Percentiles rank a stretch among this genome's conserved stretches.
These are phyloP conservation scores for Taxidea taxus DNA, from an alignment of 2,113 vertebrate genomes.

Conservation along the genomic window DNA sequence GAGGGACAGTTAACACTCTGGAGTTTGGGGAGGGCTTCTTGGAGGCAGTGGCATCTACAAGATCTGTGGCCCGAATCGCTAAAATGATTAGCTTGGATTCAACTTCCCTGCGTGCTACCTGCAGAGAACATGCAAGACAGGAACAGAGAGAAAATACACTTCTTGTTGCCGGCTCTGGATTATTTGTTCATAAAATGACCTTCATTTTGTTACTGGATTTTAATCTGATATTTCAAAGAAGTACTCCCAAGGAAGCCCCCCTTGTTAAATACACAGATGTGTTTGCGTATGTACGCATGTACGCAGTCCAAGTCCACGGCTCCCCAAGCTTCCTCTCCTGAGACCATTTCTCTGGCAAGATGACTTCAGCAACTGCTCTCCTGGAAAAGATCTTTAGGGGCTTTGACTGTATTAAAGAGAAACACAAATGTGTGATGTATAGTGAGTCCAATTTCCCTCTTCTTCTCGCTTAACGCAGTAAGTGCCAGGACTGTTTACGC, in stretches of 20 bases:
- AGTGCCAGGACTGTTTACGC: background rate
- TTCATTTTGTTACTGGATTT: background rate
- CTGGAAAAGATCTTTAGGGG: slow-evolving; percentile 9
- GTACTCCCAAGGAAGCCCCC: background rate
- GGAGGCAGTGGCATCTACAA: background rate
- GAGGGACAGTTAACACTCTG: fast-evolving
- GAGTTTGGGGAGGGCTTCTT: background rate
- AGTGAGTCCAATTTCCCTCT: background rate
- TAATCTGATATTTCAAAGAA: background rate
- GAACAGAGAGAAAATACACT: background rate
- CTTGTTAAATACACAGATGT: background rate
- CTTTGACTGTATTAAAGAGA: slow-evolving; percentile 2
- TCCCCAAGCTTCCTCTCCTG: background rate
- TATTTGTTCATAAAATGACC: background rate
- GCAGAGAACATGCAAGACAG: fast-evolving
- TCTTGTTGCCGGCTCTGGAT: background rate
- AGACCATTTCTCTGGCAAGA: background rate
- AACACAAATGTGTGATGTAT: background rate
- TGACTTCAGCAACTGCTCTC: background rate
- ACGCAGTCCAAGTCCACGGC: background rate
- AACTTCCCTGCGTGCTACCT: background rate
- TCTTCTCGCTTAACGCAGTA: background rate
- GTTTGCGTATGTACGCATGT: fast-evolving
- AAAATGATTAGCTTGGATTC: background rate
- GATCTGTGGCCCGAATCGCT: background rate